phyloP scores from a whole-genome alignment of 1,140 invertebrate species.

The Drosophila rhopaloa region DNA sequence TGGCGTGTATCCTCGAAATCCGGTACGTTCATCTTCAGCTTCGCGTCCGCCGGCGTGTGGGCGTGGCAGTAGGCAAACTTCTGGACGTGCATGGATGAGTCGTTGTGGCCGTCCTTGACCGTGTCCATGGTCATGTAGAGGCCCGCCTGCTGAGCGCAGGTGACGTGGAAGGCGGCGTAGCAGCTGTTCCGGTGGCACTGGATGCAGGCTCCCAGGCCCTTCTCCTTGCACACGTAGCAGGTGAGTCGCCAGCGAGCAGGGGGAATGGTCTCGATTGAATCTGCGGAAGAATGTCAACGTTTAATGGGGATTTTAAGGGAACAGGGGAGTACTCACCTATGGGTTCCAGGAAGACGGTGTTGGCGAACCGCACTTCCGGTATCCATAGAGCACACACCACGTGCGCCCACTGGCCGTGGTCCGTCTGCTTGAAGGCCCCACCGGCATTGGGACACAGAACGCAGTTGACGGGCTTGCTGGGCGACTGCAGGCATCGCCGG shows the following conservation, averaged over 20 bases:
- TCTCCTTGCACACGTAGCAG: constrained; percentile 98
- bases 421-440: constrained; percentile 99
- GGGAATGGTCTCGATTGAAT: constrained; percentile 98
- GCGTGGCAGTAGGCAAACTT: constrained; percentile 98
- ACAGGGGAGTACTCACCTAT: constrained; percentile 86
- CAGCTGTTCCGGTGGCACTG: constrained; percentile 99
- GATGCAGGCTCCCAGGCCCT: constrained; percentile 97
- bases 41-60: constrained; percentile 93
- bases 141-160: constrained; percentile 98
- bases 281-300: constrained; percentile 65
- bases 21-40: constrained; percentile 73
- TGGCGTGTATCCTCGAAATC: constrained; percentile 81
- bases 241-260: constrained; percentile 96
- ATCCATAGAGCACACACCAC: constrained; percentile 99
- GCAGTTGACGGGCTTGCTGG: constrained; percentile 97
- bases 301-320: not conserved
- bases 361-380: constrained; percentile 98
- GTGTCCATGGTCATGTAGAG: constrained; percentile 98
- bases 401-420: constrained; percentile 98
- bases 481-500: constrained; percentile 96
- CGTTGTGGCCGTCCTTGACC: constrained; percentile 90
- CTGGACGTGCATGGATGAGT: constrained; percentile 92
- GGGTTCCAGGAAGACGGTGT: constrained; percentile 98
- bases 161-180: constrained; percentile 99
- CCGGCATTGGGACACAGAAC: constrained; percentile 98